Conservation (phyloP, 37 sponge, comb jelly and placozoan species). For the Sycon ciliatum region DNA sequence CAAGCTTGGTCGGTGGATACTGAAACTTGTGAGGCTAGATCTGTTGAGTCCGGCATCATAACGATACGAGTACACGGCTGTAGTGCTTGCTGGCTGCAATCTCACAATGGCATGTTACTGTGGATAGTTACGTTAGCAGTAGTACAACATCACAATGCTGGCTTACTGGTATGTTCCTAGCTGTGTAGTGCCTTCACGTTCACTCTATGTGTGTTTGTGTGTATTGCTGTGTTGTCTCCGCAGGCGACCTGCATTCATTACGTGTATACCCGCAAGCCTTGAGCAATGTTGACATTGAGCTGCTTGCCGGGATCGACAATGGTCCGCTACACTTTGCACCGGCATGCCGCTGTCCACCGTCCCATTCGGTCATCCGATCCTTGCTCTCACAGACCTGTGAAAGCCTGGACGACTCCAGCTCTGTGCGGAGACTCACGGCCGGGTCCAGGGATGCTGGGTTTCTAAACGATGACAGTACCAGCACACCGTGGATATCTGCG, state of each 20-base stretch:
- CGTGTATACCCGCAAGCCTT: slow-evolving; percentile 38
- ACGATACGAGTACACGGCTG: no score
- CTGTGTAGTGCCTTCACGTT: background rate
- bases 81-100: no score
- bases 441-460: slow-evolving; percentile 26
- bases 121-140: no score
- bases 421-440: slow-evolving; percentile 36
- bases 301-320: slow-evolving; percentile 14
- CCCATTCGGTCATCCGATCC: slow-evolving; percentile 30
- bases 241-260: slow-evolving; percentile 48
- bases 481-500: slow-evolving; percentile 64
- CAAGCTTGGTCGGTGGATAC: no score
- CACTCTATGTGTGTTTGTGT: background rate
- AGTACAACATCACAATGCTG: no score
- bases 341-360: slow-evolving; percentile 50
- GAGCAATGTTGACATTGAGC: slow-evolving; percentile 31
- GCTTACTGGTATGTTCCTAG: background rate
- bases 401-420: background rate
- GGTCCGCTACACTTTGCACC: slow-evolving; percentile 28
- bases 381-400: slow-evolving; percentile 19
- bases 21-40: no score
- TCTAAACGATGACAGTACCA: slow-evolving; percentile 31
- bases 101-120: no score
- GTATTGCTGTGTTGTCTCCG: background rate
- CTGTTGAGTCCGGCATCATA: no score